A percentile compares a stretch with the other conserved stretches of the same genome.
These are phyloP conservation scores for Sarotherodon lohbergeri DNA, from an alignment of 2,113 vertebrate genomes.

Conservation along the genomic window DNA sequence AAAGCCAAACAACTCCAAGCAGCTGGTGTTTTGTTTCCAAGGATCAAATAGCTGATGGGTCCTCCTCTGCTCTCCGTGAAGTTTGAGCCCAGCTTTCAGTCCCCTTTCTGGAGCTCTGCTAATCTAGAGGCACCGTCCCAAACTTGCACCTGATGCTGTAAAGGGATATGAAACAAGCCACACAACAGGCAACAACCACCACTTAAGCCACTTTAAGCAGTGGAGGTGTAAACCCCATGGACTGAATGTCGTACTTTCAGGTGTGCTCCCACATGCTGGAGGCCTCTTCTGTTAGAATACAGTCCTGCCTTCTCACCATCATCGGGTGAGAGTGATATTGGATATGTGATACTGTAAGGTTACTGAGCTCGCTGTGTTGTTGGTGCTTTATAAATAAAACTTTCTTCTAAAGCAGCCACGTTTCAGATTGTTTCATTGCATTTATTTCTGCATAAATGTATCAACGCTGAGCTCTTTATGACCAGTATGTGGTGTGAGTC, in stretches of 20 bases:
- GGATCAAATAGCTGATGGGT: background rate
- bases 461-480: background rate
- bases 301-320: background rate
- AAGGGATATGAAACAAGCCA: background rate
- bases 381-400: rapidly evolving
- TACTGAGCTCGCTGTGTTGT: background rate
- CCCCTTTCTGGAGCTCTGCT: background rate
- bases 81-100: background rate
- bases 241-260: background rate
- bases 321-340: rapidly evolving
- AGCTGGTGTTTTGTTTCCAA: background rate
- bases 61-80: background rate
- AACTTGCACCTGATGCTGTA: background rate
- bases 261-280: background rate
- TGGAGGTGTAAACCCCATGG: background rate
- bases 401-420: background rate
- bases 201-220: background rate
- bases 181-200: background rate
- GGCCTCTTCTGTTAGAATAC: rapidly evolving
- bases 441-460: background rate
- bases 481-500: background rate
- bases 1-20: background rate
- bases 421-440: background rate
- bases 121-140: background rate
- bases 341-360: background rate